These are phyloP conservation scores for Branchinecta lynchi DNA, from an alignment of 1,140 invertebrate genomes.

Conservation along the genomic window DNA sequence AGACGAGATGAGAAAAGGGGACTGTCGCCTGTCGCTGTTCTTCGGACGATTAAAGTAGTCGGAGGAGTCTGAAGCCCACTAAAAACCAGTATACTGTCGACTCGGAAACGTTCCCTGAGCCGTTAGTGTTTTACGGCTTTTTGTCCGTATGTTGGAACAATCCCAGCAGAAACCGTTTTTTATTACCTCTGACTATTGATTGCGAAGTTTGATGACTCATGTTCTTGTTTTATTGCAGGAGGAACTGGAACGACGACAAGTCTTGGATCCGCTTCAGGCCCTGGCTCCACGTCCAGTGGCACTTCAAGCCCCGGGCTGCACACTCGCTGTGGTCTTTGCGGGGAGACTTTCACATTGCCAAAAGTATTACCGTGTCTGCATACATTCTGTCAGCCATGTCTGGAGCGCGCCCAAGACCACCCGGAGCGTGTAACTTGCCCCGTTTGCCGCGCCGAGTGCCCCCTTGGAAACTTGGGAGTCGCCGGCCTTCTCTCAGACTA, in stretches of 20 bases:
- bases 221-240: not conserved
- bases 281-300: slow-evolving; percentile 18
- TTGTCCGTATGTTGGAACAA: too few relatives aligned
- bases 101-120: too few relatives aligned
- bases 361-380: slow-evolving; percentile 66
- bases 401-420: slow-evolving; percentile 51
- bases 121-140: too few relatives aligned
- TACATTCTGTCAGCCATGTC: slow-evolving; percentile 60
- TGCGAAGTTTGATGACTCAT: not conserved
- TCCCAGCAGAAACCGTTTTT: too few relatives aligned
- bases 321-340: slow-evolving; percentile 59
- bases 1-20: too few relatives aligned
- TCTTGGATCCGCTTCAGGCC: slow-evolving; percentile 10
- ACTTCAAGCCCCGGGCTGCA: slow-evolving; percentile 19
- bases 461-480: slow-evolving; percentile 40
- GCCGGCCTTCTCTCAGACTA: slow-evolving; percentile 49
- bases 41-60: too few relatives aligned
- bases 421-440: slow-evolving; percentile 66
- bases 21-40: too few relatives aligned
- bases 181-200: not conserved
- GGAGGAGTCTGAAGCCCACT: too few relatives aligned
- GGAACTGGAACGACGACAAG: not conserved
- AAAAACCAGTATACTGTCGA: too few relatives aligned
- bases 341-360: slow-evolving; percentile 51
- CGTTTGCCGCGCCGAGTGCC: slow-evolving; percentile 55